Evolutionary conservation across 2,113 vertebrate genomes (phyloP).

Genomic region (Herpetotheres cachinnans): DNA sequence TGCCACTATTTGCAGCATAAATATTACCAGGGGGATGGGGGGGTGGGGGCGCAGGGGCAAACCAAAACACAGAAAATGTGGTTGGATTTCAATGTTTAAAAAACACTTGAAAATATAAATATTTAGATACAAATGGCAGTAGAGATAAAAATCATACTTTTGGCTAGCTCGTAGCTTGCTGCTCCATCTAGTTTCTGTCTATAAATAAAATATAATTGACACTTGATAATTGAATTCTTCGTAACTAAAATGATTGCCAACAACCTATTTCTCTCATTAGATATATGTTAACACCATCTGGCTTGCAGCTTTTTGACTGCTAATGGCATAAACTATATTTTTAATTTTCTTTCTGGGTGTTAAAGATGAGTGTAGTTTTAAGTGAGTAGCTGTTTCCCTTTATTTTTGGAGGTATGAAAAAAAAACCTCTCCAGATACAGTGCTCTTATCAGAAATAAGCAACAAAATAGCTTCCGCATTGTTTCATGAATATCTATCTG

Average conservation of each 20-base stretch:
- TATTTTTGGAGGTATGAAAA: neutral
- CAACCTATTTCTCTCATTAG: neutral
- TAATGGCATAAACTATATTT: neutral
- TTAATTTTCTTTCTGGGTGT: neutral
- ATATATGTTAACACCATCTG: neutral
- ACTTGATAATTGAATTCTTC: neutral
- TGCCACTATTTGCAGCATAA: neutral
- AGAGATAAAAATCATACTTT: neutral
- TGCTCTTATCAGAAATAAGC: neutral
- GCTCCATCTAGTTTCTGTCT: neutral
- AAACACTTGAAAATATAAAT: neutral
- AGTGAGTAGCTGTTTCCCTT: neutral
- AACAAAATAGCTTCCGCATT: neutral
- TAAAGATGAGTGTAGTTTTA: neutral
- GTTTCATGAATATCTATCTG: neutral
- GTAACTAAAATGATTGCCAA: neutral
- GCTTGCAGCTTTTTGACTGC: neutral
- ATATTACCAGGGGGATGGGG: accelerated
- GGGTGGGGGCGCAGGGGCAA: too few species aligned
- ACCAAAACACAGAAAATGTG: too few species aligned
- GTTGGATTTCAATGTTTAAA: neutral
- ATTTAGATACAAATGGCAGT: neutral
- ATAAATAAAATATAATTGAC: neutral
- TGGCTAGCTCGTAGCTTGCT: neutral
- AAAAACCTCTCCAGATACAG: neutral